Conservation (phyloP, 2,888 invertebrate genomes). For the Drosophila rubida region DNA sequence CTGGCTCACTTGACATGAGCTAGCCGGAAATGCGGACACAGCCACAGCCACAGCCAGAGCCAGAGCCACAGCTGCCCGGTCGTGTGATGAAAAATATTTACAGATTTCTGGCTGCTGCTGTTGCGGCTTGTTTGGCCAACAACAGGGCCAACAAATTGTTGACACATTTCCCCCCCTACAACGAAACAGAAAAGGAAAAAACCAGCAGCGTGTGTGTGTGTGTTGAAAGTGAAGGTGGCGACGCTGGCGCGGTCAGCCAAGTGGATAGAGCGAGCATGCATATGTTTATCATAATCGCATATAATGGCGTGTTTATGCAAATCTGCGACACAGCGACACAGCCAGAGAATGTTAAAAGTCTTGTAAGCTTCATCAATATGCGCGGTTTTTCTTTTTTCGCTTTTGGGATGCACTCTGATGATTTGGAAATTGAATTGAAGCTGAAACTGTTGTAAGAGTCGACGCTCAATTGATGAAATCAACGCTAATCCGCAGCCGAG, state of each 20-base stretch:
- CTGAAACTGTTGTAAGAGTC: too few species aligned
- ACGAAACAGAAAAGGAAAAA: background rate
- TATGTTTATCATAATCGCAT: constrained; percentile 62
- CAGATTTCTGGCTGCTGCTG: constrained; percentile 13
- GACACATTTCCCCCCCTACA: constrained; percentile 44
- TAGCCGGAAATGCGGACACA: constrained; percentile 52
- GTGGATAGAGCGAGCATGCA: constrained; percentile 22
- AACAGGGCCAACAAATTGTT: constrained; percentile 45
- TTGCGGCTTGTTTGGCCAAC: constrained; percentile 32
- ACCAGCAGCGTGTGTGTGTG: constrained; percentile 16
- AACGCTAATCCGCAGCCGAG: constrained; percentile 6
- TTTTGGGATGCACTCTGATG: too few species aligned
- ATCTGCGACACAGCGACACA: constrained; percentile 32
- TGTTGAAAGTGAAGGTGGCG: constrained; percentile 61
- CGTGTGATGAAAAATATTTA: constrained; percentile 38
- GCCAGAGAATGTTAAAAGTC: constrained; percentile 11
- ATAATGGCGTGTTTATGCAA: constrained; percentile 72
- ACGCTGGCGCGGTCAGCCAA: constrained; percentile 35
- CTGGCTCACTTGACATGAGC: constrained; percentile 27
- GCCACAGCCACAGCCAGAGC: background rate
- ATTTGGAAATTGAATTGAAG: too few species aligned
- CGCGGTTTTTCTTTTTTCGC: too few species aligned
- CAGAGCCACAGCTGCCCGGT: background rate
- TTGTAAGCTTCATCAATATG: constrained; percentile 26
- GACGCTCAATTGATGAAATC: background rate